These are phyloP conservation scores for Acutogordius australiensis DNA, from an alignment of 2,888 invertebrate species.

Conservation along the genomic window DNA sequence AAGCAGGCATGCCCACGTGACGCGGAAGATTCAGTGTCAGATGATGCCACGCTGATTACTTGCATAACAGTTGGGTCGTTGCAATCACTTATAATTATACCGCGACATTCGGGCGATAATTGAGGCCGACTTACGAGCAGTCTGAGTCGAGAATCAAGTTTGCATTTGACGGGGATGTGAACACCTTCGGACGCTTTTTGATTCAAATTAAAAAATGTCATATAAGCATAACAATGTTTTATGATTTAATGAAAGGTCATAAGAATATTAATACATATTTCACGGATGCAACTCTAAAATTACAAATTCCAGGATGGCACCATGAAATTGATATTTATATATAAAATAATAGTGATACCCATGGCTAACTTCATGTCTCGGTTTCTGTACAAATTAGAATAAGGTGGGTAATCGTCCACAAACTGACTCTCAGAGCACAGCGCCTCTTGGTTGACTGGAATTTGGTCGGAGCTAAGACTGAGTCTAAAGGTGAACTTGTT, in stretches of 20 bases:
- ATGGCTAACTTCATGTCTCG: slow-evolving; percentile 3
- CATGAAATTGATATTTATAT: not conserved
- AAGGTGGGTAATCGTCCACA: not conserved
- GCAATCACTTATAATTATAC: not conserved
- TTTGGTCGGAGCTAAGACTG: not conserved
- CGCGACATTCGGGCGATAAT: not conserved
- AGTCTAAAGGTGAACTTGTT: not conserved
- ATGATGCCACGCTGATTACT: not conserved
- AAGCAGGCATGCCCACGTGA: too few species aligned
- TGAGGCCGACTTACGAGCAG: not conserved
- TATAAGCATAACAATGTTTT: not conserved
- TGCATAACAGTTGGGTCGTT: not conserved
- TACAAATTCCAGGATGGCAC: too few species aligned
- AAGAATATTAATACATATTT: not conserved
- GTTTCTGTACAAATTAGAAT: not conserved
- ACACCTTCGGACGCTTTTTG: not conserved
- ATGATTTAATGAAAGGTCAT: not conserved
- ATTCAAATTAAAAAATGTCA: not conserved
- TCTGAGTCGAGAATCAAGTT: not conserved
- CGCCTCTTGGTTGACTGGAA: not conserved
- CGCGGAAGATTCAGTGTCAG: too few species aligned
- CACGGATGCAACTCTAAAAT: too few species aligned
- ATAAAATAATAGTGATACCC: not conserved
- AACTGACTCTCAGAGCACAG: not conserved
- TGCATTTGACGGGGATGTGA: not conserved